Conservation (phyloP, 1,140 invertebrate genomes). For the Elymnias hypermnestra region DNA sequence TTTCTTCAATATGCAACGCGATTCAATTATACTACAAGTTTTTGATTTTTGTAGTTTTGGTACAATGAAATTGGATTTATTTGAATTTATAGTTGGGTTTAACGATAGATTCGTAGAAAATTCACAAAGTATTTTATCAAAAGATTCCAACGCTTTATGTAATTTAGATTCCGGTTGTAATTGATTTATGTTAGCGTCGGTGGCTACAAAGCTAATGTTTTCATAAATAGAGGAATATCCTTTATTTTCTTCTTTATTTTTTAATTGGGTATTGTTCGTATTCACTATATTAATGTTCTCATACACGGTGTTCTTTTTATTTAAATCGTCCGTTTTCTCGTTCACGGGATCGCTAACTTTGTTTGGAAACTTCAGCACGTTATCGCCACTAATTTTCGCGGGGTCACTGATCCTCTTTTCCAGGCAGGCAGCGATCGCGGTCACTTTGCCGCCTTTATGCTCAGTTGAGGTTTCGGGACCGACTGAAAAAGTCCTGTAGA, state of each 20-base stretch:
- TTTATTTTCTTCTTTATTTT: constrained; percentile 55
- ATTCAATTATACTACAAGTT: constrained; percentile 80
- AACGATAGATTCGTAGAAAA: constrained; percentile 53
- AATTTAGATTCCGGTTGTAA: constrained; percentile 73
- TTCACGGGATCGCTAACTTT: constrained; percentile 46
- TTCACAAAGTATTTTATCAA: constrained; percentile 79
- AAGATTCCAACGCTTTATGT: constrained; percentile 78
- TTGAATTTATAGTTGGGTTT: constrained; percentile 31
- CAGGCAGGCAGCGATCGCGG: constrained; percentile 61
- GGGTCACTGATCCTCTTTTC: constrained; percentile 63
- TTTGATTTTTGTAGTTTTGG: constrained; percentile 78
- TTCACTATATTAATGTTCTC: constrained; percentile 68
- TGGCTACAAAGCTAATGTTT: constrained; percentile 44
- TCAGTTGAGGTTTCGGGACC: constrained; percentile 49
- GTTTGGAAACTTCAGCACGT: constrained; percentile 53
- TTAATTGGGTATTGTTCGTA: constrained; percentile 17
- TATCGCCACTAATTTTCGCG: constrained; percentile 55
- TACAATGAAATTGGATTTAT: constrained; percentile 51
- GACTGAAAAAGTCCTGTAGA: constrained; percentile 73
- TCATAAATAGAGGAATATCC: constrained; percentile 67
- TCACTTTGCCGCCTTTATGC: constrained; percentile 62
- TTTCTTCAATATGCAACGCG: constrained; percentile 78
- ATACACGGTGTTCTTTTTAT: constrained; percentile 49
- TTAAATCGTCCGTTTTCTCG: constrained; percentile 33
- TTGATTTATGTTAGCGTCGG: constrained; percentile 25